Conservation (phyloP, 2,797 vertebrate genomes). For the Anisognathus igniventris region DNA sequence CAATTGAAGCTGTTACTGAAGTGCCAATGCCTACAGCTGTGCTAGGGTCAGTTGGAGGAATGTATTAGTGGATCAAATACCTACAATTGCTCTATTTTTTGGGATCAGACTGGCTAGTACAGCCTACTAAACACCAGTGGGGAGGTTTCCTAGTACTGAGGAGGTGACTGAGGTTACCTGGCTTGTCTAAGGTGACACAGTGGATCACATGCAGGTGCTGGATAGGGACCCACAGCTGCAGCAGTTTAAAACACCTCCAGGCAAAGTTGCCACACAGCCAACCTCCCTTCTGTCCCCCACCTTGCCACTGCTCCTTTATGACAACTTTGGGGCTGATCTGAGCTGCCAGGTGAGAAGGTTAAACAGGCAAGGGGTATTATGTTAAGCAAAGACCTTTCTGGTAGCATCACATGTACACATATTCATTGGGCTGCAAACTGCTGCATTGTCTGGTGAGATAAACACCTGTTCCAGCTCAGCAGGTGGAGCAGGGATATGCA, state of each 20-base stretch:
- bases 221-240: accelerated
- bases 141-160: background rate
- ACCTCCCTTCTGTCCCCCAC: background rate
- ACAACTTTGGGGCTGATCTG: background rate
- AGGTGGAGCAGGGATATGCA: background rate
- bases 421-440: background rate
- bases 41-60: background rate
- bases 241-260: background rate
- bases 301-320: background rate
- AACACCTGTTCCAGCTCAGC: background rate
- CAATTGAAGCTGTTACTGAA: background rate
- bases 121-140: background rate
- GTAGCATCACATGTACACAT: background rate
- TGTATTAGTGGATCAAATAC: background rate
- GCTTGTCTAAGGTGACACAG: background rate
- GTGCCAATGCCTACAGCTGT: background rate
- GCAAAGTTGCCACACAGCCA: background rate
- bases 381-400: background rate
- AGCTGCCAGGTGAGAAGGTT: background rate
- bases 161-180: background rate
- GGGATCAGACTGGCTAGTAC: background rate
- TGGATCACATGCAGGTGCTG: background rate
- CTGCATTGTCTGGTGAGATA: background rate
- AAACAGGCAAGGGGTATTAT: background rate
- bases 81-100: background rate